A percentile compares a stretch with the other conserved stretches of the same genome.
phyloP scores from a whole-genome alignment of 1,140 invertebrate genomes.

The Caenorhabditis latens region DNA sequence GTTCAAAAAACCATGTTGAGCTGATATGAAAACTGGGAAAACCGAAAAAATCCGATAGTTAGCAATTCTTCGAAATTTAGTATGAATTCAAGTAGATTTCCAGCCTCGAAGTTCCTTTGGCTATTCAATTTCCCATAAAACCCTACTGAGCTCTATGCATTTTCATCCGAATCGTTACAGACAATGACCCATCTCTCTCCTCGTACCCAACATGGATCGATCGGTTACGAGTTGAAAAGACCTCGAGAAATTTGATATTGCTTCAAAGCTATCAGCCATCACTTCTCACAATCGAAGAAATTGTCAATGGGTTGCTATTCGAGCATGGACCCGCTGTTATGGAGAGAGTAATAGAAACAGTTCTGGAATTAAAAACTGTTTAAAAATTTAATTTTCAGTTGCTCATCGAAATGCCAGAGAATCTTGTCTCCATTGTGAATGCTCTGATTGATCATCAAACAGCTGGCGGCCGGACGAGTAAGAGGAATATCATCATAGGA shows the following conservation, averaged over 20 bases:
- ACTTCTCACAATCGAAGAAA: neutral
- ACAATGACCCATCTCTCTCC: neutral
- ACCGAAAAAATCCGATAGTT: too few relatives aligned
- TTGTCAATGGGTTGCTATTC: neutral
- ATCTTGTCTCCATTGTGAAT: neutral
- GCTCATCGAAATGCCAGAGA: slow-evolving; percentile 11
- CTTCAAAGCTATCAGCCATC: slow-evolving; percentile 9
- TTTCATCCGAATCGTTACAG: neutral
- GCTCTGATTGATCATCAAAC: neutral
- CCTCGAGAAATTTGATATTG: neutral
- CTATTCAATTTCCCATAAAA: too few relatives aligned
- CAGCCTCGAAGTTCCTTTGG: too few relatives aligned
- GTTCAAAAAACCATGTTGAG: too few relatives aligned
- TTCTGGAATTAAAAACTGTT: neutral
- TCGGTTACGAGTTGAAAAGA: neutral
- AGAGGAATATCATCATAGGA: slow-evolving; percentile 30
- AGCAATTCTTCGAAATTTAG: too few relatives aligned
- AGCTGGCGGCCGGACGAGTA: slow-evolving; percentile 7
- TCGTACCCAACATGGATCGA: slow-evolving; percentile 37
- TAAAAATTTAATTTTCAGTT: slow-evolving; percentile 1
- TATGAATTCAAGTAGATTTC: too few relatives aligned
- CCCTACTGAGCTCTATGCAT: neutral
- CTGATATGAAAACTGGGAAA: too few relatives aligned
- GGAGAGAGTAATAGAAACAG: neutral
- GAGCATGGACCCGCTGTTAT: slow-evolving; percentile 10